Percentiles rank a stretch among this genome's conserved stretches.
Evolutionary conservation across 2,113 vertebrate species (phyloP).

Genomic region (Pteronura brasiliensis): DNA sequence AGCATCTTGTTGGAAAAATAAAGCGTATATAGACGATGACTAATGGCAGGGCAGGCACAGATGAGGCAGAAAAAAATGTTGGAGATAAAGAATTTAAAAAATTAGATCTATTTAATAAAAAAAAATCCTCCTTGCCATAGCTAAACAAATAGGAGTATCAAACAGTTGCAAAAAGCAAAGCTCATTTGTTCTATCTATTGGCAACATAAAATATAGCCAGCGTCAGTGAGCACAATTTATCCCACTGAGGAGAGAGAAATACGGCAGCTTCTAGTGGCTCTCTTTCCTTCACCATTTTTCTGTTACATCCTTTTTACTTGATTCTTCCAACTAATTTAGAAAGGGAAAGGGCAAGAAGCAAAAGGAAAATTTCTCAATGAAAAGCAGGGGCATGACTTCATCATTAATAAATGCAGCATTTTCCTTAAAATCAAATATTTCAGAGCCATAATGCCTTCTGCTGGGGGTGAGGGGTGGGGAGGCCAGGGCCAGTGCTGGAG

Average conservation of each 20-base stretch:
- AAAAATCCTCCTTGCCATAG: neutral
- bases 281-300: neutral
- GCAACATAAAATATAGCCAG: neutral
- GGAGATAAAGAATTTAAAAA: neutral
- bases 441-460: neutral
- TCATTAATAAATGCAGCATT: neutral
- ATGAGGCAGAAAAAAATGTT: neutral
- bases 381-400: neutral
- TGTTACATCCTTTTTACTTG: neutral
- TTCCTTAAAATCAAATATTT: neutral
- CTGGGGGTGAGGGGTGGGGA: neutral
- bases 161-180: neutral
- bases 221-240: neutral
- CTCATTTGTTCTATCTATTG: slow-evolving; percentile 11
- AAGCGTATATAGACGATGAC: neutral
- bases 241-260: neutral
- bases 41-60: neutral
- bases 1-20: neutral
- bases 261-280: neutral
- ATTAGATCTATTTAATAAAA: slow-evolving; percentile 9
- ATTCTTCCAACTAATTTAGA: neutral
- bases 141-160: neutral
- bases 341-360: neutral
- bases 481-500: accelerated
- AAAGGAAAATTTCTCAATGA: neutral